Evolutionary conservation across 2,797 vertebrate genomes (phyloP).

Genomic region (Ambastaia sidthimunki): DNA sequence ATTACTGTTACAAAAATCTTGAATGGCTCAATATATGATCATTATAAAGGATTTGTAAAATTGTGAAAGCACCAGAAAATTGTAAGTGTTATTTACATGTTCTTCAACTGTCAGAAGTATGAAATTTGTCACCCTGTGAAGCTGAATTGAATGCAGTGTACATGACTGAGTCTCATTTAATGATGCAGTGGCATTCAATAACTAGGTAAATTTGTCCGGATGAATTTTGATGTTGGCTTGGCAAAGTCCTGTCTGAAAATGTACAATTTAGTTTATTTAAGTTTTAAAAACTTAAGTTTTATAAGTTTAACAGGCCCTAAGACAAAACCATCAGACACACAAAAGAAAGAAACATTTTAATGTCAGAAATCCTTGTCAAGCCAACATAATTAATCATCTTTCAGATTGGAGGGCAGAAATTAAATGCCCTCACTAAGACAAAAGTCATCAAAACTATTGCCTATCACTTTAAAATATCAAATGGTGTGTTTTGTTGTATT

Average conservation of each 20-base stretch:
- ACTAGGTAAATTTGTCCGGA: neutral
- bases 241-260: neutral
- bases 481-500: slow-evolving; percentile 37
- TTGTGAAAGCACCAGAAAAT: slow-evolving; percentile 84
- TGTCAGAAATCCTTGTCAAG: neutral
- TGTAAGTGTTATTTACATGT: slow-evolving; percentile 77
- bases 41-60: slow-evolving; percentile 70
- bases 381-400: neutral
- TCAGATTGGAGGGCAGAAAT: slow-evolving; percentile 7
- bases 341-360: neutral
- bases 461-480: slow-evolving; percentile 59
- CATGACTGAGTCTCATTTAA: neutral
- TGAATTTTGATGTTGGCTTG: neutral
- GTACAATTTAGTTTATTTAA: neutral
- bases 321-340: neutral
- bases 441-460: slow-evolving; percentile 70
- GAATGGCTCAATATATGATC: slow-evolving; percentile 77
- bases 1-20: slow-evolving; percentile 72
- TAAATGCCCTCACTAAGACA: slow-evolving; percentile 1
- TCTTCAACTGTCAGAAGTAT: slow-evolving; percentile 61
- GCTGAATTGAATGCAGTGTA: slow-evolving; percentile 64
- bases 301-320: neutral
- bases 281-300: neutral
- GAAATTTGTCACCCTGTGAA: slow-evolving; percentile 61
- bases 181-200: slow-evolving; percentile 9